These are phyloP conservation scores for Thecophora atra DNA, from an alignment of 2,888 invertebrate species.

Conservation along the genomic window DNA sequence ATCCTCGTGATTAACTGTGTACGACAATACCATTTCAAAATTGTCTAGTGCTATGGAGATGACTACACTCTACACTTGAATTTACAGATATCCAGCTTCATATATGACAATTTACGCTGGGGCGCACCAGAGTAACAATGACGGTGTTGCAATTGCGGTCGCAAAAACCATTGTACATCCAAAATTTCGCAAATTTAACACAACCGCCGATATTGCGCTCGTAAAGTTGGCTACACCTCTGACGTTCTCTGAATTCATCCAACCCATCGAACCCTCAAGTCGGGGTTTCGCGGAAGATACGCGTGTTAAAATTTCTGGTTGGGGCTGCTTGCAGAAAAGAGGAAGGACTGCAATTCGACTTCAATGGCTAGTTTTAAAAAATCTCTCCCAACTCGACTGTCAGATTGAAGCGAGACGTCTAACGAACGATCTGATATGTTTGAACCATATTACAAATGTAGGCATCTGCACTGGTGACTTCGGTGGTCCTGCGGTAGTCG, in stretches of 20 bases:
- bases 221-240: conserved; percentile 49
- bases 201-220: conserved; percentile 52
- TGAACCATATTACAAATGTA: not conserved
- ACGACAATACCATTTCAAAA: no score
- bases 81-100: conserved; percentile 53
- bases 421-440: not conserved
- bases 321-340: conserved; percentile 49
- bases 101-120: conserved; percentile 58
- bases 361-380: not conserved
- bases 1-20: not conserved
- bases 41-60: no score
- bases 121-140: conserved; percentile 54
- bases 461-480: not conserved
- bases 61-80: not conserved
- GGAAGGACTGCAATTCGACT: no score
- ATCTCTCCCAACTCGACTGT: not conserved
- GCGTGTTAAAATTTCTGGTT: conserved; percentile 55
- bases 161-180: conserved; percentile 34
- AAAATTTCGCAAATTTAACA: no score
- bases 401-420: not conserved
- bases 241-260: conserved; percentile 47
- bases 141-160: conserved; percentile 52
- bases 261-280: conserved; percentile 48
- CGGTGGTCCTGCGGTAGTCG: not conserved
- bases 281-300: conserved; percentile 45